Percentiles rank a stretch among this genome's conserved stretches.
Conservation (phyloP, 2,113 vertebrate genomes). For the Gambusia affinis region DNA sequence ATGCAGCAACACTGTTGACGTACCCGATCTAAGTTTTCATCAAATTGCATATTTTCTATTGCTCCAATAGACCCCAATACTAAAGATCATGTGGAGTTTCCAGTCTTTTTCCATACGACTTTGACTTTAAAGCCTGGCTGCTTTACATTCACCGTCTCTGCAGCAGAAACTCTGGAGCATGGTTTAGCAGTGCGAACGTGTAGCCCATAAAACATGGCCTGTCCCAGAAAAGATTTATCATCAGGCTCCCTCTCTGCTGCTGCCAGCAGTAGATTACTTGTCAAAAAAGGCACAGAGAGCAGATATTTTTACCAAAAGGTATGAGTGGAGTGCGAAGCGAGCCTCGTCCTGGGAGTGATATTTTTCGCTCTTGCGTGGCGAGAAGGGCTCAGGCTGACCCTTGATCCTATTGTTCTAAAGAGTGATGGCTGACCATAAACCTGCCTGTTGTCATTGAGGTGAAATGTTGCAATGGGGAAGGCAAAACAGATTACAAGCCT, state of each 20-base stretch:
- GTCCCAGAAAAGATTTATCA: conserved; percentile 59
- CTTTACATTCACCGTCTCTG: conserved; percentile 51
- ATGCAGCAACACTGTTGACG: not conserved
- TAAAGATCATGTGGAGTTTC: not conserved
- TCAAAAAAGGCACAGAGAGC: conserved; percentile 67
- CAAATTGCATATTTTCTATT: not conserved
- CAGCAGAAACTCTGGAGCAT: conserved; percentile 53
- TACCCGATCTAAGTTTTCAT: not conserved
- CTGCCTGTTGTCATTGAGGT: conserved; percentile 66
- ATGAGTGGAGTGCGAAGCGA: conserved; percentile 12
- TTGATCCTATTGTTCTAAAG: conserved; percentile 70
- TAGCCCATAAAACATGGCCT: conserved; percentile 61
- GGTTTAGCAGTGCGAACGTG: conserved; percentile 55
- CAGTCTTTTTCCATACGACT: not conserved
- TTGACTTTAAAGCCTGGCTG: conserved; percentile 19
- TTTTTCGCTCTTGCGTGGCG: conserved; percentile 18
- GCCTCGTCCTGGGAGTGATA: conserved; percentile 49
- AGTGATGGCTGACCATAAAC: conserved; percentile 71
- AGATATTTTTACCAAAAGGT: conserved; percentile 74
- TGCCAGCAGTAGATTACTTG: conserved; percentile 72
- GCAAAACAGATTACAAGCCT: conserved; percentile 52
- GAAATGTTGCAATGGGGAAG: conserved; percentile 57
- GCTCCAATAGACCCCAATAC: not conserved
- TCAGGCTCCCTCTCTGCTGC: conserved; percentile 33
- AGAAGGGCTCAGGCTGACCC: conserved; percentile 50